A percentile compares a stretch with the other conserved stretches of the same genome.
Conservation (phyloP, 2,888 invertebrate genomes). For the Drepana falcataria region DNA sequence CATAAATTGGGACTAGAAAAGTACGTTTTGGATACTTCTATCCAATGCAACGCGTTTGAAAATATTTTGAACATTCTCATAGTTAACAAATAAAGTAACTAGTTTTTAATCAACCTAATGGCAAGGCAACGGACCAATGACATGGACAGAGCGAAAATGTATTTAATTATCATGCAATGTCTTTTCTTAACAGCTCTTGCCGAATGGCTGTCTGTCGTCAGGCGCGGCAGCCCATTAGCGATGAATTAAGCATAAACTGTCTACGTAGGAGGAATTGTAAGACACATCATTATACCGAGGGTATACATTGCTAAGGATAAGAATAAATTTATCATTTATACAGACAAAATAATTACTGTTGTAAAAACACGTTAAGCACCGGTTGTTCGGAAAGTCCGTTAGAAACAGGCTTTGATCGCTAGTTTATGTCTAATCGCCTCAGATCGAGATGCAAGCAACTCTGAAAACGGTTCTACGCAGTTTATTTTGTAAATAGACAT, state of each 20-base stretch:
- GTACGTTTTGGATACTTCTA: no score
- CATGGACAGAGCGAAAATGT: not conserved
- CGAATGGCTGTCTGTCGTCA: constrained; percentile 14
- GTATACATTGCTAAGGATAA: no score
- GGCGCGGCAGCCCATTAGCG: constrained; percentile 29
- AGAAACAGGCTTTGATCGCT: constrained; percentile 11
- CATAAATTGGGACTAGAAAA: no score
- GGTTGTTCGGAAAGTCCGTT: constrained; percentile 10
- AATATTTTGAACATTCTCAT: no score
- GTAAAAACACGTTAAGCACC: not conserved
- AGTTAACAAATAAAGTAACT: no score
- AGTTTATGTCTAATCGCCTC: constrained; percentile 19
- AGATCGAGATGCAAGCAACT: constrained; percentile 16
- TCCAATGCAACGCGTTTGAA: no score
- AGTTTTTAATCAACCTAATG: not conserved
- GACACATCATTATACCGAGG: constrained; percentile 10
- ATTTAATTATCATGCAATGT: not conserved
- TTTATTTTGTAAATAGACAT: no score
- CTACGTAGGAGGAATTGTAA: constrained; percentile 15
- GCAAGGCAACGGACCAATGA: not conserved
- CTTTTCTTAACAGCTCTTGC: constrained; percentile 11
- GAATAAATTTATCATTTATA: no score
- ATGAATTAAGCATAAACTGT: constrained; percentile 25
- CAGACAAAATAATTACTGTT: not conserved
- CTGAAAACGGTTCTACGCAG: constrained; percentile 5